phyloP scores from a whole-genome alignment of 1,140 invertebrate genomes.

The Rhyacophila brunnea region DNA sequence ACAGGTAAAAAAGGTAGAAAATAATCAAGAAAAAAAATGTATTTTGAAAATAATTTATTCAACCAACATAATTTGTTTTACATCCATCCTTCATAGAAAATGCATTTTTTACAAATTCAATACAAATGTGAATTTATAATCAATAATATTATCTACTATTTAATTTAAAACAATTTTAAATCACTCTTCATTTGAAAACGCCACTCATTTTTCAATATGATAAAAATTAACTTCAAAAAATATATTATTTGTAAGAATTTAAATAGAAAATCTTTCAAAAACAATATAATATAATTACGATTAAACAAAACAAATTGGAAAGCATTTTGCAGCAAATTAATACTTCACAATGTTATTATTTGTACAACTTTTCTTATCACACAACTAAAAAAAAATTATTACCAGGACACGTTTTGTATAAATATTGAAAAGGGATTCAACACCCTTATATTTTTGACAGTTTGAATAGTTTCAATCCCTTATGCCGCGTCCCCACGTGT shows the following conservation, averaged over 20 bases:
- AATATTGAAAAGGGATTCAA: too few relatives aligned
- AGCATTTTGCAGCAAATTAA: not conserved
- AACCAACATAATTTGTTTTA: not conserved
- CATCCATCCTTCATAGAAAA: conserved; percentile 12
- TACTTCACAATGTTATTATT: not conserved
- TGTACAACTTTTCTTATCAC: conserved; percentile 1
- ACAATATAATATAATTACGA: not conserved
- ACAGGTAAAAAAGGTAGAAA: too few relatives aligned
- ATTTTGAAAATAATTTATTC: conserved; percentile 18
- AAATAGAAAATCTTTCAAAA: conserved; percentile 2
- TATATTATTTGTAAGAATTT: not conserved
- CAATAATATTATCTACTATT: not conserved
- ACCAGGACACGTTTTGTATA: too few relatives aligned
- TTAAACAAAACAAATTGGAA: not conserved
- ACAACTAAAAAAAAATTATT: too few relatives aligned
- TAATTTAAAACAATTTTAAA: not conserved
- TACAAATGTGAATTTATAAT: too few relatives aligned
- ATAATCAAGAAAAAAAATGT: not conserved
- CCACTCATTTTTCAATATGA: too few relatives aligned
- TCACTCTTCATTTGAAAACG: too few relatives aligned
- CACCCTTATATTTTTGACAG: too few relatives aligned
- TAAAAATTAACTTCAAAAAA: conserved; percentile 4
- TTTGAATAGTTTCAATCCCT: too few relatives aligned
- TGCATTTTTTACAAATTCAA: conserved; percentile 2
- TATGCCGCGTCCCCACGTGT: too few relatives aligned